Evolutionary conservation across 1,140 invertebrate genomes (phyloP).

Genomic region (Brachionus angularis): DNA sequence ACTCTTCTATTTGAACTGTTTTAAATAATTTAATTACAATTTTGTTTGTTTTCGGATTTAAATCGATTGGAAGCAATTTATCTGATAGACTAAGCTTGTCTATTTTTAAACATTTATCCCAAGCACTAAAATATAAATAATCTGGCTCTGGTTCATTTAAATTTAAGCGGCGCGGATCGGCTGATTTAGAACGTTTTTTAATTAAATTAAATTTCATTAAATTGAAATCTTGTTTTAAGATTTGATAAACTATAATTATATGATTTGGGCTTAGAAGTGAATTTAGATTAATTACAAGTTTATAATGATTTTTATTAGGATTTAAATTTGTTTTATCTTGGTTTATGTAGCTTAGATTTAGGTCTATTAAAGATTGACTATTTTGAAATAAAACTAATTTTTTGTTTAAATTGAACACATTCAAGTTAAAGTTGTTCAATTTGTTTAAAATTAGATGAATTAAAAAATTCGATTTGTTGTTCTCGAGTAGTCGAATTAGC

Average conservation of each 20-base stretch:
- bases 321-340: not conserved
- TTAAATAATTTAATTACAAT: not conserved
- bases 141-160: too few relatives aligned
- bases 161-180: too few relatives aligned
- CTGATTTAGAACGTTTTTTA: too few relatives aligned
- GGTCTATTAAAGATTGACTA: not conserved
- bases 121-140: too few relatives aligned
- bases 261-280: too few relatives aligned
- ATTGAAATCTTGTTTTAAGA: too few relatives aligned
- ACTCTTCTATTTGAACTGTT: not conserved
- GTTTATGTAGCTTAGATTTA: not conserved
- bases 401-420: slow-evolving; percentile 33
- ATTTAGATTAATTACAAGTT: too few relatives aligned
- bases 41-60: not conserved
- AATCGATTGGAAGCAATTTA: not conserved
- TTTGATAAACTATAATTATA: too few relatives aligned
- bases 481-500: slow-evolving; percentile 13
- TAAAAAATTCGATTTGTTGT: slow-evolving; percentile 4
- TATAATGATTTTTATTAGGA: too few relatives aligned
- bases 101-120: slow-evolving; percentile 9
- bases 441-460: slow-evolving; percentile 4
- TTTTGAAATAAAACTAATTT: not conserved
- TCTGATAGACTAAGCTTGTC: not conserved
- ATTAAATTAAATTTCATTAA: too few relatives aligned
- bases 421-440: slow-evolving; percentile 17